Conservation (phyloP, 1,140 invertebrate genomes). For the Stratiolaelaps scimitus region DNA sequence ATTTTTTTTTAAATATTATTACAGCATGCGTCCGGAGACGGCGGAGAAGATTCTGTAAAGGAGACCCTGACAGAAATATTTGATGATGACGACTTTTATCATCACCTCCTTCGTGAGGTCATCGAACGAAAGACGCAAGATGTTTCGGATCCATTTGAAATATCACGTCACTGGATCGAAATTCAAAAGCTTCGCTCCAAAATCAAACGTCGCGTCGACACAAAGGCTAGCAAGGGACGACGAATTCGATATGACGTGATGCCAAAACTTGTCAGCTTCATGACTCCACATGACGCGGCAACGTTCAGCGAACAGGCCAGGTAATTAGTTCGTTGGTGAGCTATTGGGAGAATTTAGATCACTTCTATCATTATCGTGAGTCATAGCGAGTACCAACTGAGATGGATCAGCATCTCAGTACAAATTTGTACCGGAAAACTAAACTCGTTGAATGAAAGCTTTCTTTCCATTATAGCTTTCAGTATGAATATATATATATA, state of each 20-base stretch:
- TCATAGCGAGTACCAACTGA: no score
- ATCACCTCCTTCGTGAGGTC: slow-evolving; percentile 73
- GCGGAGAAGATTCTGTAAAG: slow-evolving; percentile 41
- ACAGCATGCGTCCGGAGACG: slow-evolving; percentile 36
- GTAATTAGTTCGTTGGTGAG: not conserved
- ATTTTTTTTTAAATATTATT: no score
- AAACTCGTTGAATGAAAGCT: no score
- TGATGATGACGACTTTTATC: slow-evolving; percentile 94
- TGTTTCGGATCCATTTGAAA: slow-evolving; percentile 55
- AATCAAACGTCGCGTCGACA: slow-evolving; percentile 79
- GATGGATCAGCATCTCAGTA: no score
- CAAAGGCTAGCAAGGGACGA: slow-evolving; percentile 77
- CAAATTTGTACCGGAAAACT: no score
- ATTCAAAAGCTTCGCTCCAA: slow-evolving; percentile 77
- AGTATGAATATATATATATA: no score
- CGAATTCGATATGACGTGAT: slow-evolving; percentile 77
- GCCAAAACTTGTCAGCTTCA: slow-evolving; percentile 79
- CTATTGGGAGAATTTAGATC: no score
- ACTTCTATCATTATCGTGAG: no score
- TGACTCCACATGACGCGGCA: slow-evolving; percentile 60
- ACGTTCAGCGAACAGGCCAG: slow-evolving; percentile 64
- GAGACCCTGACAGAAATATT: slow-evolving; percentile 72
- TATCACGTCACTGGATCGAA: slow-evolving; percentile 62
- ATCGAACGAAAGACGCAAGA: slow-evolving; percentile 74
- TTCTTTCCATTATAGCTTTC: no score